phyloP scores from a whole-genome alignment of 2,888 invertebrate species.

The Agrotis puta region DNA sequence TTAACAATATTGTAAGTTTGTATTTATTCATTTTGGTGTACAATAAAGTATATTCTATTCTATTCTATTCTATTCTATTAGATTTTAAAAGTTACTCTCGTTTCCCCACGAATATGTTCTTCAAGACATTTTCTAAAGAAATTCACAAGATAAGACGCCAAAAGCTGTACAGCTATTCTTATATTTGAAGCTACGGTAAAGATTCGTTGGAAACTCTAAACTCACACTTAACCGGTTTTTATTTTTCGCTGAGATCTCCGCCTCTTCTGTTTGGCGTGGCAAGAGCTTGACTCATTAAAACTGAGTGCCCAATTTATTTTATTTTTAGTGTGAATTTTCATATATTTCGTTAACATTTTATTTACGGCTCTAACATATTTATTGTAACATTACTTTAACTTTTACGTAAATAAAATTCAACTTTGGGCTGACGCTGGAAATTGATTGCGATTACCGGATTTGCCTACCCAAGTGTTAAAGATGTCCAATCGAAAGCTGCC shows the following conservation, averaged over 20 bases:
- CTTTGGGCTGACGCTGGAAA: background rate
- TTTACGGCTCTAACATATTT: constrained; percentile 15
- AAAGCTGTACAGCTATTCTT: constrained; percentile 11
- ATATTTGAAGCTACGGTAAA: constrained; percentile 11
- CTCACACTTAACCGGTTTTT: constrained; percentile 53
- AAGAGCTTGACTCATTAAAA: constrained; percentile 61
- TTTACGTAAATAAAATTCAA: constrained; percentile 17
- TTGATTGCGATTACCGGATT: too few species aligned
- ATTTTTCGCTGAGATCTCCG: constrained; percentile 44
- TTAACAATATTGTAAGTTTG: too few species aligned
- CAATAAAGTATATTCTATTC: too few species aligned
- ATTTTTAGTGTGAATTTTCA: constrained; percentile 50
- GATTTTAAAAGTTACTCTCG: constrained; percentile 10
- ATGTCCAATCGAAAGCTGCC: too few species aligned
- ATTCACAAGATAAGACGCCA: constrained; percentile 20
- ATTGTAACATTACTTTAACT: background rate
- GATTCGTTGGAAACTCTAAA: constrained; percentile 35
- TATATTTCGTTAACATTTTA: constrained; percentile 35
- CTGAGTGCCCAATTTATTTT: constrained; percentile 63
- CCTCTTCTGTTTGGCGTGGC: constrained; percentile 51
- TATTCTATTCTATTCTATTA: too few species aligned
- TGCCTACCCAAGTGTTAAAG: too few species aligned
- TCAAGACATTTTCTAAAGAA: background rate
- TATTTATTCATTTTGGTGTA: too few species aligned
- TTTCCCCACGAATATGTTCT: background rate